A percentile compares a stretch with the other conserved stretches of the same genome.
These are phyloP conservation scores for Magallana angulata DNA, from an alignment of 1,140 invertebrate species.

Conservation along the genomic window DNA sequence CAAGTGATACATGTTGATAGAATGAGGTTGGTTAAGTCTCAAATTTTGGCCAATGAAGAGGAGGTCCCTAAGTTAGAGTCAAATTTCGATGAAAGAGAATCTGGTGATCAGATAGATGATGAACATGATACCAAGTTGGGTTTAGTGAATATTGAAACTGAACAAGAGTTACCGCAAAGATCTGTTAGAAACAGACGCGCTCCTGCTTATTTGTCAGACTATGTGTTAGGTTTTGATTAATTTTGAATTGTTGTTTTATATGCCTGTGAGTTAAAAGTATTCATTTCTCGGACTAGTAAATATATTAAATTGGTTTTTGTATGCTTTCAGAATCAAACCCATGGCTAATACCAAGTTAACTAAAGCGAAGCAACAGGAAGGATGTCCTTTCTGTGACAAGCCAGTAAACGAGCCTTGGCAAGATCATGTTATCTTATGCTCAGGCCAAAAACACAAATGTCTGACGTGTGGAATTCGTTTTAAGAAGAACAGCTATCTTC, in stretches of 20 bases:
- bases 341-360: neutral
- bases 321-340: too few species aligned
- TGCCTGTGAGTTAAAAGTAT: neutral
- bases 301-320: too few species aligned
- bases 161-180: neutral
- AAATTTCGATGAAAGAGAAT: too few species aligned
- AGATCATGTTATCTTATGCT: neutral
- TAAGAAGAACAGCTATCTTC: neutral
- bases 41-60: neutral
- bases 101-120: too few species aligned
- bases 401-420: neutral
- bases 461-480: neutral
- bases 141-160: neutral
- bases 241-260: neutral
- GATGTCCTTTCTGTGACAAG: neutral
- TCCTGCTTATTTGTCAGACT: neutral
- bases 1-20: conserved; percentile 30
- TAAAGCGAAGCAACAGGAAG: neutral
- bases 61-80: neutral
- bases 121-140: too few species aligned
- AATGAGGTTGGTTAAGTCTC: neutral
- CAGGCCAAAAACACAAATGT: neutral
- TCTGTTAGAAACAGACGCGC: neutral
- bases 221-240: neutral
- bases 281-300: too few species aligned